Conservation (phyloP, 2,888 invertebrate genomes). For the Agrenia bidenticulata region DNA sequence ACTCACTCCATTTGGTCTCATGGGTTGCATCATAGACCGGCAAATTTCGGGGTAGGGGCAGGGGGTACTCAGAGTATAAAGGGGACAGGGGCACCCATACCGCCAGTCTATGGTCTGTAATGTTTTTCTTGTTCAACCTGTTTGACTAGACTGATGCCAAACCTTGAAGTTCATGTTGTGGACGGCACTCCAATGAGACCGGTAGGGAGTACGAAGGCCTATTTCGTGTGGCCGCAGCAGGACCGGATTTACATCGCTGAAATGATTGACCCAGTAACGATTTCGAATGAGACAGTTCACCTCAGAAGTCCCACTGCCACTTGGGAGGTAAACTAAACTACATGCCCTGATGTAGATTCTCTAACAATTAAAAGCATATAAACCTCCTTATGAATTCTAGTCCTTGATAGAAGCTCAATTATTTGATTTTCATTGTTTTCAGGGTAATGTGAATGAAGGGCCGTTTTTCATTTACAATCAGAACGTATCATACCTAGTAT, state of each 20-base stretch:
- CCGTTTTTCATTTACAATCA: constrained; percentile 41
- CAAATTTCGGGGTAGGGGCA: too few species aligned
- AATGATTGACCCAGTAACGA: constrained; percentile 35
- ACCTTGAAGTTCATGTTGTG: constrained; percentile 17
- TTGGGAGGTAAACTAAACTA: too few species aligned
- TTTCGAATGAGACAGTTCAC: constrained; percentile 4
- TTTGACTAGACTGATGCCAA: constrained; percentile 16
- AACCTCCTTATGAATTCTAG: too few species aligned
- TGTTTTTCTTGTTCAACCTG: too few species aligned
- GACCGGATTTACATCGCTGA: constrained; percentile 21
- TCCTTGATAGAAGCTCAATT: too few species aligned
- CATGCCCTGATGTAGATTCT: too few species aligned
- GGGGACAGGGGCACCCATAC: too few species aligned
- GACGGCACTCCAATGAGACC: constrained; percentile 40
- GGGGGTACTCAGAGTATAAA: too few species aligned
- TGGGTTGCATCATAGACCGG: too few species aligned
- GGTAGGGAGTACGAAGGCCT: constrained; percentile 27
- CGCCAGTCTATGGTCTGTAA: too few species aligned
- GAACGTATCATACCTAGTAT: constrained; percentile 35
- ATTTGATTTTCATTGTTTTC: constrained; percentile 32
- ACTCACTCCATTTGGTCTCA: too few species aligned
- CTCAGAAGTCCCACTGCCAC: not conserved
- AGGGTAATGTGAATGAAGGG: constrained; percentile 37
- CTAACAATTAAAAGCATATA: too few species aligned
- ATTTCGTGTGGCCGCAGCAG: constrained; percentile 34